Evolutionary conservation across 2,113 vertebrate species (phyloP).

Genomic region (Melanotaenia duboulayi): DNA sequence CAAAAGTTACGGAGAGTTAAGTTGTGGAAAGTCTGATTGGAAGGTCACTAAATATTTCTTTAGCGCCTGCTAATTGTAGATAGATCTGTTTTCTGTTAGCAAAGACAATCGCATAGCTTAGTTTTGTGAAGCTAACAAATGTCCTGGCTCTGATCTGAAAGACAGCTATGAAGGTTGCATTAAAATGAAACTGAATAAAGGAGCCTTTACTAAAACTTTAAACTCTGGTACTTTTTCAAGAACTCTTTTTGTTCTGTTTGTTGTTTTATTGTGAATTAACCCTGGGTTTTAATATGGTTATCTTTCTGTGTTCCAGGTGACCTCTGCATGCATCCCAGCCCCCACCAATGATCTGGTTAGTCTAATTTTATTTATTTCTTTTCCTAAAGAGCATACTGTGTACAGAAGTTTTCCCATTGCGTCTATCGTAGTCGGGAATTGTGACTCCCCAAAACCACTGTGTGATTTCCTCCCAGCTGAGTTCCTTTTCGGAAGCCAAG

Average conservation of each 20-base stretch:
- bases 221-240: neutral
- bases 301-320: conserved; percentile 83
- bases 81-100: too few species aligned
- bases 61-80: too few species aligned
- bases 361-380: neutral
- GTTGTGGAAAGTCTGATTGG: too few species aligned
- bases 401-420: conserved; percentile 7
- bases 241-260: neutral
- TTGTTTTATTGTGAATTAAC: neutral
- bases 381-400: conserved; percentile 11
- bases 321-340: conserved; percentile 83
- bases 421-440: conserved; percentile 26
- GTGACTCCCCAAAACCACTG: conserved; percentile 54
- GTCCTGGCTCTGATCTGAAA: too few species aligned
- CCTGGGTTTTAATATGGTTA: conserved; percentile 25
- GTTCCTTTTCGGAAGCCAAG: conserved; percentile 52
- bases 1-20: too few species aligned
- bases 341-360: conserved; percentile 67
- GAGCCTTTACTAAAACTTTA: too few species aligned
- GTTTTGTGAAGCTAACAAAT: too few species aligned
- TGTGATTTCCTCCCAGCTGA: conserved; percentile 50
- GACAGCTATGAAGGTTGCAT: too few species aligned
- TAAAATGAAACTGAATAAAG: too few species aligned
- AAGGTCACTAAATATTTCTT: too few species aligned
- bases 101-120: too few species aligned